phyloP scores from a whole-genome alignment of 2,888 invertebrate species.

The Lathronympha strigana region DNA sequence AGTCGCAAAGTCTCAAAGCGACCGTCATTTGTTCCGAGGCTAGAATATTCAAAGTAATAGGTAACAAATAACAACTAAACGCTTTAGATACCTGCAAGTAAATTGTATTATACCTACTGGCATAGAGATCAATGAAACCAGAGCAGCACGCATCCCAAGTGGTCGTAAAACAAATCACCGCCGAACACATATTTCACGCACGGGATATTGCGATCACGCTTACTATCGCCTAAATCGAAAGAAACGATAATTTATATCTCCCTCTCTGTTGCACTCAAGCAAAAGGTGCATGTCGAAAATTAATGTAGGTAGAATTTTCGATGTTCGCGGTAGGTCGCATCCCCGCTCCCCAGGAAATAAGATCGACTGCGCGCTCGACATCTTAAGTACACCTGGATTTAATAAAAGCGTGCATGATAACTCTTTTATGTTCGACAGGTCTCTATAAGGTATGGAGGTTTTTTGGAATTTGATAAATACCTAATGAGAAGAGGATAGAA shows the following conservation, averaged over 20 bases:
- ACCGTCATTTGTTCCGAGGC: background rate
- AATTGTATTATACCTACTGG: constrained; percentile 31
- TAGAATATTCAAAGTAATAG: background rate
- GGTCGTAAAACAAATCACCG: constrained; percentile 61
- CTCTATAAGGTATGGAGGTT: background rate
- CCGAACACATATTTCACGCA: constrained; percentile 51
- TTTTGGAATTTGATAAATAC: too few relatives aligned
- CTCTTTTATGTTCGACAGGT: background rate
- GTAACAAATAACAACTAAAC: constrained; percentile 26
- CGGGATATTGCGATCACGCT: constrained; percentile 54
- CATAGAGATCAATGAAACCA: constrained; percentile 40
- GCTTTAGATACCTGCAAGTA: constrained; percentile 29
- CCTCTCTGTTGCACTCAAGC: too few relatives aligned
- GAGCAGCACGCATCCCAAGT: constrained; percentile 46
- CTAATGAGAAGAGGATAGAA: too few relatives aligned
- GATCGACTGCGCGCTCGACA: constrained; percentile 44
- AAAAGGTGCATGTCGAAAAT: too few relatives aligned
- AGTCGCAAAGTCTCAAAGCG: too few relatives aligned
- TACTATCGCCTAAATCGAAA: too few relatives aligned
- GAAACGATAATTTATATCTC: too few relatives aligned
- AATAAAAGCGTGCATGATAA: constrained; percentile 14
- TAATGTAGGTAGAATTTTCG: too few relatives aligned
- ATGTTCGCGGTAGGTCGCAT: too few relatives aligned
- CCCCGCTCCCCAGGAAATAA: constrained; percentile 55
- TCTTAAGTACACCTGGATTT: constrained; percentile 31